Evolutionary conservation across 2,888 invertebrate genomes (phyloP), one percentile per base, ranked within the genome.

Genomic region (Callyntrura sp.): DNA sequence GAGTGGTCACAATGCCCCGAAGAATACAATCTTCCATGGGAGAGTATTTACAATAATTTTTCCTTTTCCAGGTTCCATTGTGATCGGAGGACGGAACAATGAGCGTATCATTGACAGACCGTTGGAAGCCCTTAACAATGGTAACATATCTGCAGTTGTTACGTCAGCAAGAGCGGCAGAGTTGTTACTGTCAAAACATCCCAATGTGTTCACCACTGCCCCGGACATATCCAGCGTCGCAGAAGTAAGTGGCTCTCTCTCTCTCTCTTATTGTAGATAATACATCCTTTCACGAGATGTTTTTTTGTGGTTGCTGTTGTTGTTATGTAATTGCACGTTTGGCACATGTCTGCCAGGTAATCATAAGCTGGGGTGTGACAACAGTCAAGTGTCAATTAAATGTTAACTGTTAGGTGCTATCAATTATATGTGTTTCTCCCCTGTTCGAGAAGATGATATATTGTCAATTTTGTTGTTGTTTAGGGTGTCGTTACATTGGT

Each of bases 191-290:
- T 86, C 92, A 48, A 93, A 91, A 65, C 93, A 93, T 90, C 91
- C 91, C 28, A 94, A 94, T 85, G 93, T 94, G 23, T 93, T 94
- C 60, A 94, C 94, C 0, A 94, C 94, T 12, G 93, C 93, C 1
- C 94, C 94, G 8, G 94, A 93, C 60, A 93, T 94, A 81, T 93
- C 93, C 87, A 93, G 93, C 73, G 93, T 94, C 0, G 92, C 93
- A 57, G 93, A 93, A 92, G 94, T 94, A 92, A 90, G 89, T 23
- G 17, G 25, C 11, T 25, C 1, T 12, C 35, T 25, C 1, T 12
- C 35, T 20, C 35, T 35, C 6, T 25, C 28, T 28, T 68, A 25
- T 35, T 68, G 35, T 35, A 4, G 35, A 4, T 35, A 35, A 6
- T 2, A 35, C 35, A 35, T 11, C 51, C 3, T 51, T 51, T 51